Conservation (phyloP, 2,113 vertebrate genomes). For the Carettochelys insculpta region DNA sequence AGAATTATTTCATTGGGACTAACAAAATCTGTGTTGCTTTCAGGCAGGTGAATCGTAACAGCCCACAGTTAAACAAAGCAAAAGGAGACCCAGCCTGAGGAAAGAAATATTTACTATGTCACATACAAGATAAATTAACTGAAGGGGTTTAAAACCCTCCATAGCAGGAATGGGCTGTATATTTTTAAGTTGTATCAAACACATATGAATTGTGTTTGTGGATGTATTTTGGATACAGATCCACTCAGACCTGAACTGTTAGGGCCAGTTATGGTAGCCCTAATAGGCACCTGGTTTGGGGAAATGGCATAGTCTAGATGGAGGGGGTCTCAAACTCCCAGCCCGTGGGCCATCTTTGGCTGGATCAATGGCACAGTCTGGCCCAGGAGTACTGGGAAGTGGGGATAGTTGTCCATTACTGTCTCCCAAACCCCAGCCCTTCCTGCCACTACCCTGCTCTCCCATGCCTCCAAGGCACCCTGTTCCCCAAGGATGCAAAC, state of each 20-base stretch:
- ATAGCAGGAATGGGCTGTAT: neutral
- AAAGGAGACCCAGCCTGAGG: neutral
- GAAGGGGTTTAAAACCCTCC: neutral
- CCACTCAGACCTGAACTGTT: neutral
- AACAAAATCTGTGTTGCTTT: neutral
- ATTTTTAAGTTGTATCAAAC: neutral
- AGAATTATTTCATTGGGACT: neutral
- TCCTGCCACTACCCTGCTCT: no score
- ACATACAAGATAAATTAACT: neutral
- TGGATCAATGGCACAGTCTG: no score
- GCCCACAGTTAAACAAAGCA: neutral
- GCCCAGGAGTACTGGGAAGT: no score
- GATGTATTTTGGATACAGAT: neutral
- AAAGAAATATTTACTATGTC: neutral
- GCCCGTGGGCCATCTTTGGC: no score
- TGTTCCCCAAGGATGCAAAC: no score
- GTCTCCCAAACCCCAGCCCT: no score
- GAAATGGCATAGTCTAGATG: neutral
- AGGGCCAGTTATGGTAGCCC: neutral
- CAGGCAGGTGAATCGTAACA: neutral
- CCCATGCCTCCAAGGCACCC: no score
- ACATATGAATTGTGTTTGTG: neutral
- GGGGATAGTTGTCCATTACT: no score
- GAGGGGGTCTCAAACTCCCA: no score
- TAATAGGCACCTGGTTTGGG: rapidly evolving